Base-by-base conservation (phyloP, 2,113 vertebrate genomes). In the Lampris megalopsis region DNA sequence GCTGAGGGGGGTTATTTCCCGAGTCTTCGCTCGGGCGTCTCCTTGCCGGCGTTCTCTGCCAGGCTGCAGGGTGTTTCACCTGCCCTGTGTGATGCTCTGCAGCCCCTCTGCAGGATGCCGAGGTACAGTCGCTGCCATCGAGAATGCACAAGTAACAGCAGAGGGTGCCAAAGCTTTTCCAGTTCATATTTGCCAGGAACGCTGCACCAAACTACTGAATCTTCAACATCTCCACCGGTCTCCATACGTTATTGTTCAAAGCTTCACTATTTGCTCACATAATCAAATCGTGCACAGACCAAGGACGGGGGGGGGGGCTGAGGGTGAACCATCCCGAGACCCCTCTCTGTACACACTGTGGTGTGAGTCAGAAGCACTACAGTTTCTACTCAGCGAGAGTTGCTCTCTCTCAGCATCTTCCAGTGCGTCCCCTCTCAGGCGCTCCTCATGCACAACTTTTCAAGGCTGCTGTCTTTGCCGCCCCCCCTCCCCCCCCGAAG, bases 121-220 rank as follows among this genome's bases (percentile, higher is more conserved):
- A 77, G 43, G 35, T 41, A 76, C 13, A 66, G 81, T 73, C 85
- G 53, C 71, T 82, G 74, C 84, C 87, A 91, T 91, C 84, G 86
- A 80, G 88, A 93, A 79, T 88, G 79, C 77, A 42, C 86, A 79
- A 74, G 80, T 83, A 94, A 94, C 94, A 95, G 92, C 94, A 95
- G 94, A 94, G 94, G 94, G 94, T 93, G 94, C 94, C 93, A 94
- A 95, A 95, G 94, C 92, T 93, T 93, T 94, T 91, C 89, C 90
- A 85, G 92, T 92, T 87, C 82, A 68, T 37, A 75, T 79, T 82
- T 72, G 45, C 75, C 9, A 57, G 59, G 13, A 75, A 72, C 70
- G 56, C 72, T 59, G 65, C 67, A 52, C 61, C 74, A 63, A 72
- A 13, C 64, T 69, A 45, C 56, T 24, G 24, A 24, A 24, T 24